phyloP scores from a whole-genome alignment of 64 coral and sea anemone species.

The Porites australiensis region DNA sequence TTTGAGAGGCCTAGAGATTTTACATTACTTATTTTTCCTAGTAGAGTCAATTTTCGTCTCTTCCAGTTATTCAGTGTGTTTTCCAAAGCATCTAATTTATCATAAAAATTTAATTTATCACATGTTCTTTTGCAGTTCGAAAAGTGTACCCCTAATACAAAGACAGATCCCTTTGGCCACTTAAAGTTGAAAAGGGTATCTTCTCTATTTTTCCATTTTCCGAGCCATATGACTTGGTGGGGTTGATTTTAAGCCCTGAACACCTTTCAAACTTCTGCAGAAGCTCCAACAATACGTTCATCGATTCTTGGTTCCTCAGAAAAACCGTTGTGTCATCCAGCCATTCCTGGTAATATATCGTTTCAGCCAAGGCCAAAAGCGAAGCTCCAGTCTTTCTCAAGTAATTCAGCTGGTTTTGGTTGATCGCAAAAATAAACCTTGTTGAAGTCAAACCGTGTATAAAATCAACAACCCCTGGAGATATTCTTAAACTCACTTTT shows the following conservation, averaged over 20 bases:
- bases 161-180: neutral
- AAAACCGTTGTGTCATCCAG: neutral
- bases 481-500: too few species aligned
- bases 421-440: too few species aligned
- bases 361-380: too few species aligned
- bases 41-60: neutral
- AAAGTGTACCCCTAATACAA: neutral
- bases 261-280: neutral
- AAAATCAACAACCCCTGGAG: too few species aligned
- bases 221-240: too few species aligned
- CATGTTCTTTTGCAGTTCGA: neutral
- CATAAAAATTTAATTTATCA: constrained; percentile 1
- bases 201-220: too few species aligned
- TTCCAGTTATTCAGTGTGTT: neutral
- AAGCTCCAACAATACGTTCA: neutral
- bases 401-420: too few species aligned
- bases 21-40: neutral
- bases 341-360: too few species aligned
- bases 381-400: too few species aligned
- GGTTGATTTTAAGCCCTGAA: too few species aligned
- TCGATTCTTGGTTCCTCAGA: neutral
- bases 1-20: constrained; percentile 6
- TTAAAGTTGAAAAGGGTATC: too few species aligned
- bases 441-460: too few species aligned
- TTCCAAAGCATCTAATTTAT: neutral